phyloP scores from a whole-genome alignment of 2,113 vertebrate genomes.

The Cottus gobio region DNA sequence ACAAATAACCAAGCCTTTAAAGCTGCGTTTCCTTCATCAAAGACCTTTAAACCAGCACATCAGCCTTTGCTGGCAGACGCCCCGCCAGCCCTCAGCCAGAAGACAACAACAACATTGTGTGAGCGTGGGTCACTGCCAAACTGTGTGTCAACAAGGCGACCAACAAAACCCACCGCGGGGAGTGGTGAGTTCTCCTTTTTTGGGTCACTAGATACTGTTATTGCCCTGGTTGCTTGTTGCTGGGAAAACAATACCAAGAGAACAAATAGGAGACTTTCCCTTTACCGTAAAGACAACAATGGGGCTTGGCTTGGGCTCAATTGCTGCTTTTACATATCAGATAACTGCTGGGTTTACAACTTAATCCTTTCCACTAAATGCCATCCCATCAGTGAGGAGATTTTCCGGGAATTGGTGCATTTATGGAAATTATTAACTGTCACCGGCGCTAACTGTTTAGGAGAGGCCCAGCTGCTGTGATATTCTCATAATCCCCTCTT shows the following conservation, averaged over 20 bases:
- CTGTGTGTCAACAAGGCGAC: slow-evolving; percentile 49
- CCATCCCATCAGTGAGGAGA: slow-evolving; percentile 32
- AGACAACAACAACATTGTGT: slow-evolving; percentile 40
- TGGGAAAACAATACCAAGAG: slow-evolving; percentile 70
- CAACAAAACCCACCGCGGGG: slow-evolving; percentile 57
- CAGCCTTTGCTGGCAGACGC: slow-evolving; percentile 41
- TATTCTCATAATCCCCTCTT: not conserved
- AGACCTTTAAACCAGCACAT: slow-evolving; percentile 40
- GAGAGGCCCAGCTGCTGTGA: slow-evolving; percentile 18
- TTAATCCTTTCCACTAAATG: slow-evolving; percentile 3
- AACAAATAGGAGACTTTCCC: slow-evolving; percentile 75
- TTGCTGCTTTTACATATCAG: slow-evolving; percentile 71
- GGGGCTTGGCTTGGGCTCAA: slow-evolving; percentile 29
- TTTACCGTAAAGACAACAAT: slow-evolving; percentile 77
- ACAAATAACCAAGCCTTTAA: not conserved
- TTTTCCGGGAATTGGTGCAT: slow-evolving; percentile 65
- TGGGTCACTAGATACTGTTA: slow-evolving; percentile 72
- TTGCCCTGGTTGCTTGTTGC: slow-evolving; percentile 41
- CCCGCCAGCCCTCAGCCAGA: slow-evolving; percentile 14
- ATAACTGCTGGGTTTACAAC: slow-evolving; percentile 62
- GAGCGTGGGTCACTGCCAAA: slow-evolving; percentile 53
- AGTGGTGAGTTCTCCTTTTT: slow-evolving; percentile 86
- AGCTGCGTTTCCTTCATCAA: slow-evolving; percentile 10
- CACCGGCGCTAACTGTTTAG: slow-evolving; percentile 42
- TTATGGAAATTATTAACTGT: slow-evolving; percentile 66